These are phyloP conservation scores for Neofelis nebulosa DNA, from an alignment of 2,113 vertebrate species.

Conservation along the genomic window DNA sequence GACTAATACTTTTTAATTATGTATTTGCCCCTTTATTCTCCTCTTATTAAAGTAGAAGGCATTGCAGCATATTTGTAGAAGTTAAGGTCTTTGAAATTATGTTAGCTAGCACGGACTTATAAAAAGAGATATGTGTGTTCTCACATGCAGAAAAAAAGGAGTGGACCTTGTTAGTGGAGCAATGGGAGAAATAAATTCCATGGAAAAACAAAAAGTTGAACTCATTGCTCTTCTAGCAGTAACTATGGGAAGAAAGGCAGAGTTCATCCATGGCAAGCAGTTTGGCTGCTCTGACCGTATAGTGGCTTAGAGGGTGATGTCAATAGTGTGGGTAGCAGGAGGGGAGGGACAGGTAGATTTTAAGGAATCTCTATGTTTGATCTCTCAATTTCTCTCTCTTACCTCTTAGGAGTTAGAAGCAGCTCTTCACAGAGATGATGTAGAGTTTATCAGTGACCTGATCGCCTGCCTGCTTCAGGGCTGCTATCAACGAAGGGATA, in stretches of 20 bases:
- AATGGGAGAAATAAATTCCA: background rate
- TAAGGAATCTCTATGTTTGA: slow-evolving; percentile 52
- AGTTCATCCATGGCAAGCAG: background rate
- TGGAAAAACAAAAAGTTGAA: background rate
- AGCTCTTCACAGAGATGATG: slow-evolving; percentile 93
- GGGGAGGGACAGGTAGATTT: background rate
- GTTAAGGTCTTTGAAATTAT: background rate
- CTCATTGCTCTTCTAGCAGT: background rate
- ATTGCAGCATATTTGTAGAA: background rate
- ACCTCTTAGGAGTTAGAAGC: slow-evolving; percentile 94
- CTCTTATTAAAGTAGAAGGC: slow-evolving; percentile 62
- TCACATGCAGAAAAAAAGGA: background rate
- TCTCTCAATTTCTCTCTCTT: slow-evolving; percentile 4
- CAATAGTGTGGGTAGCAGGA: background rate
- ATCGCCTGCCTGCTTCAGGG: slow-evolving; percentile 96
- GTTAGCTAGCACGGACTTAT: background rate
- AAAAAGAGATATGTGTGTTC: background rate
- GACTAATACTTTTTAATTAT: background rate
- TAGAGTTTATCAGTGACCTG: slow-evolving; percentile 95
- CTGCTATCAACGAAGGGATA: slow-evolving; percentile 97
- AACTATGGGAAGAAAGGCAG: background rate
- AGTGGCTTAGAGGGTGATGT: background rate
- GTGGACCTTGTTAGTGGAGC: background rate
- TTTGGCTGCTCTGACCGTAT: background rate
- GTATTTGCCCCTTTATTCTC: background rate